phyloP scores from a whole-genome alignment of 2,888 invertebrate genomes.

The Drosophila austrosaltans region DNA sequence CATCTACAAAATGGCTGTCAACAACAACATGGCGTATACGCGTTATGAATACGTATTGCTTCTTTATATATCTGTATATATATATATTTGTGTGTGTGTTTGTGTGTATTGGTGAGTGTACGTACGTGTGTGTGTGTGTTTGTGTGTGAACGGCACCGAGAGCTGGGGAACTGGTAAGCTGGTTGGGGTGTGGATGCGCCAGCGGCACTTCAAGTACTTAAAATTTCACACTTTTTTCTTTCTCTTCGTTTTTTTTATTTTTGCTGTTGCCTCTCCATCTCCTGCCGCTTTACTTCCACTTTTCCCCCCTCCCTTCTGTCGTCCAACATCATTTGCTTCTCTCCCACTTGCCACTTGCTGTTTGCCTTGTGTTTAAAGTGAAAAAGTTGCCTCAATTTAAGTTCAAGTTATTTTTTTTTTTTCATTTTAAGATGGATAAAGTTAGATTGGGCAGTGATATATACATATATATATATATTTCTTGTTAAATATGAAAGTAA shows the following conservation, averaged over 20 bases:
- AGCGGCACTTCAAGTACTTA: conserved; percentile 71
- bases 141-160: neutral
- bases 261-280: neutral
- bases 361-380: conserved; percentile 60
- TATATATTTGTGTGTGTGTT: conserved; percentile 20
- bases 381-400: conserved; percentile 70
- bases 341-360: conserved; percentile 8
- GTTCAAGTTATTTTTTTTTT: conserved; percentile 29
- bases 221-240: conserved; percentile 72
- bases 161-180: neutral
- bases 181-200: conserved; percentile 48
- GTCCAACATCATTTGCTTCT: neutral
- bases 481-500: neutral
- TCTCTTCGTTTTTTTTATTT: neutral
- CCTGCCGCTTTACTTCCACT: neutral
- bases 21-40: conserved; percentile 78
- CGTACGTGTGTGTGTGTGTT: conserved; percentile 2
- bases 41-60: conserved; percentile 76
- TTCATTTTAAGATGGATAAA: conserved; percentile 37
- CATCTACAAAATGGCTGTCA: conserved; percentile 78
- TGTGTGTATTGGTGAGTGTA: neutral
- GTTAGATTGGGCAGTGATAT: conserved; percentile 45
- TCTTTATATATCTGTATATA: conserved; percentile 54
- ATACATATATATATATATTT: conserved; percentile 7
- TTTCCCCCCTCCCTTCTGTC: neutral